A percentile compares a stretch with the other conserved stretches of the same genome.
Conservation (phyloP, 1,140 invertebrate genomes). For the Babylonia areolata region DNA sequence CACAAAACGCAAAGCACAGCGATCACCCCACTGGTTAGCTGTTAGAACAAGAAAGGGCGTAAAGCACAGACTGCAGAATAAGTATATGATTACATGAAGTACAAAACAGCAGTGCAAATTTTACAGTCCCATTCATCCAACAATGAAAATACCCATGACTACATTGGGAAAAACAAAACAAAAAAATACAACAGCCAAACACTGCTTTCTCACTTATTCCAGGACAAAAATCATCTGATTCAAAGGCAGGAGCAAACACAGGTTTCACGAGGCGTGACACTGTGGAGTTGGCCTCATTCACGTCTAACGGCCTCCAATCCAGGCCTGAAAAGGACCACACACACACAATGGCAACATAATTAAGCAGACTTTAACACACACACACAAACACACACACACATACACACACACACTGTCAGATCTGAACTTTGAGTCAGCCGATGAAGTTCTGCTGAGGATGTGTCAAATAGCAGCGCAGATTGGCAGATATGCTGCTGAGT, state of each 20-base stretch:
- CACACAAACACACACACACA: too few species aligned
- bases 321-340: constrained; percentile 62
- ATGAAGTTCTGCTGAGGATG: too few species aligned
- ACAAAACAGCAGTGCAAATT: constrained; percentile 13
- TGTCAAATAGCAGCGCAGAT: too few species aligned
- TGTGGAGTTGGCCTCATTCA: constrained; percentile 48
- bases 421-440: too few species aligned
- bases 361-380: too few species aligned
- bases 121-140: not conserved
- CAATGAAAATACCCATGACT: not conserved
- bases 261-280: constrained; percentile 67
- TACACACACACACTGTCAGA: too few species aligned
- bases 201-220: constrained; percentile 67
- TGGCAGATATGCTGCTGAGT: too few species aligned
- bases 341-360: not conserved
- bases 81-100: too few species aligned
- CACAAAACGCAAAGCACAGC: not conserved
- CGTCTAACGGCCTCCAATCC: constrained; percentile 68
- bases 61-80: not conserved
- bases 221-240: constrained; percentile 68
- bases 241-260: constrained; percentile 63
- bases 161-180: constrained; percentile 31
- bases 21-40: not conserved
- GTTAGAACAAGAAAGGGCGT: not conserved
- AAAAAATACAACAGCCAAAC: constrained; percentile 18